These are phyloP conservation scores for Phymatocera aterrima DNA, from an alignment of 2,888 invertebrate species.

Conservation along the genomic window DNA sequence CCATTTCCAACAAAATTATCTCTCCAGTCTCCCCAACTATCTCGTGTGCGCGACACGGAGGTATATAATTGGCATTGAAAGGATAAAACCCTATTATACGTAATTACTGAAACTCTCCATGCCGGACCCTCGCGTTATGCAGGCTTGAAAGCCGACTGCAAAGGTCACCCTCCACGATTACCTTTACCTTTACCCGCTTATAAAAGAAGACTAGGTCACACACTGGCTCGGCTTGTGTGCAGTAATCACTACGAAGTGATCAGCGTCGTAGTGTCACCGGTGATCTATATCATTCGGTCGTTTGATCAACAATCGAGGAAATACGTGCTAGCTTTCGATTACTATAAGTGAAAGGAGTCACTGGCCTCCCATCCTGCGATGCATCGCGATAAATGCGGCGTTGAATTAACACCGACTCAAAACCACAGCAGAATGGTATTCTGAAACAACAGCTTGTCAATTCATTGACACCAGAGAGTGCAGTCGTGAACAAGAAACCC, in stretches of 20 bases:
- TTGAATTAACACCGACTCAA: too few relatives aligned
- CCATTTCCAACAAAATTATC: background rate
- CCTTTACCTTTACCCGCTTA: background rate
- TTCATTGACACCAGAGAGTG: too few relatives aligned
- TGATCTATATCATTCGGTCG: too few relatives aligned
- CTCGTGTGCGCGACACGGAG: background rate
- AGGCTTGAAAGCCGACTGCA: conserved; percentile 16
- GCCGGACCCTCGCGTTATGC: conserved; percentile 12
- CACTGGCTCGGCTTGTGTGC: background rate
- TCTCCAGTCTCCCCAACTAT: background rate
- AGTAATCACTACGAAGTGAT: background rate
- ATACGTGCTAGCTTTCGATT: too few relatives aligned
- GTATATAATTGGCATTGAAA: conserved; percentile 33
- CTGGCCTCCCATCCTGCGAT: too few relatives aligned
- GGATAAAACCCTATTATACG: conserved; percentile 22
- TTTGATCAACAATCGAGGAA: too few relatives aligned
- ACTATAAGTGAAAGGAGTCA: too few relatives aligned
- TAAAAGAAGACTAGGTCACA: background rate
- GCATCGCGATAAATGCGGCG: too few relatives aligned
- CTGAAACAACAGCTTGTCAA: too few relatives aligned
- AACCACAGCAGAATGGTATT: too few relatives aligned
- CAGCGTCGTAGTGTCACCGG: background rate
- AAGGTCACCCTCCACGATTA: conserved; percentile 15
- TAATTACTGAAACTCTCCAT: conserved; percentile 16
- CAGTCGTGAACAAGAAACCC: too few relatives aligned